Evolutionary conservation across 2,797 vertebrate species (phyloP).

Genomic region (Scleropages formosus): DNA sequence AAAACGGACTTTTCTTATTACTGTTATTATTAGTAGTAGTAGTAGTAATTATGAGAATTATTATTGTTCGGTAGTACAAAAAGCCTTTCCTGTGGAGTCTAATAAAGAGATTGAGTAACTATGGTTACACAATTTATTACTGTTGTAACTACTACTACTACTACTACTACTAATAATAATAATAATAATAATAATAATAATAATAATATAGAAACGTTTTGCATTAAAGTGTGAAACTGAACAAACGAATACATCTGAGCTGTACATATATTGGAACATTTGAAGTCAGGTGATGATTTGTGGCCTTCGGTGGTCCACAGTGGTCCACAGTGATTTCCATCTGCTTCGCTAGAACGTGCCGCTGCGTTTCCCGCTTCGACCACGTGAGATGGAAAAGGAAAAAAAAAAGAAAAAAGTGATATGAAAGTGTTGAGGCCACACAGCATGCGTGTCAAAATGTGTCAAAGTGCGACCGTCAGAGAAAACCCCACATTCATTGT

Average conservation of each 20-base stretch:
- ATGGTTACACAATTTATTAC: too few species aligned
- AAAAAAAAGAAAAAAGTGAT: too few species aligned
- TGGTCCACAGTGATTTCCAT: conserved; percentile 32
- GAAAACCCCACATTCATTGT: conserved; percentile 23
- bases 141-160: too few species aligned
- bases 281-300: conserved; percentile 29
- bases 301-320: conserved; percentile 24
- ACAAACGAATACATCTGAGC: neutral
- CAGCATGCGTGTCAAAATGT: conserved; percentile 48
- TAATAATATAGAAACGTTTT: conserved; percentile 6
- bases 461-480: conserved; percentile 37
- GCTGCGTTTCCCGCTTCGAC: conserved; percentile 45
- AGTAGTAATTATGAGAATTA: too few species aligned
- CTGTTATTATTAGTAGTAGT: too few species aligned
- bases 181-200: conserved; percentile 12
- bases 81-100: too few species aligned
- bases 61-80: too few species aligned
- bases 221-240: neutral
- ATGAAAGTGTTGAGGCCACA: conserved; percentile 45
- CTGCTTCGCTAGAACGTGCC: conserved; percentile 37
- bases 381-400: conserved; percentile 34
- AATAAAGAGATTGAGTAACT: too few species aligned
- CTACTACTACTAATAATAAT: neutral
- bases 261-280: neutral
- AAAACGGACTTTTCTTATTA: too few species aligned